Evolutionary conservation across 1,140 invertebrate species (phyloP).

Genomic region (Drosophila parvula): DNA sequence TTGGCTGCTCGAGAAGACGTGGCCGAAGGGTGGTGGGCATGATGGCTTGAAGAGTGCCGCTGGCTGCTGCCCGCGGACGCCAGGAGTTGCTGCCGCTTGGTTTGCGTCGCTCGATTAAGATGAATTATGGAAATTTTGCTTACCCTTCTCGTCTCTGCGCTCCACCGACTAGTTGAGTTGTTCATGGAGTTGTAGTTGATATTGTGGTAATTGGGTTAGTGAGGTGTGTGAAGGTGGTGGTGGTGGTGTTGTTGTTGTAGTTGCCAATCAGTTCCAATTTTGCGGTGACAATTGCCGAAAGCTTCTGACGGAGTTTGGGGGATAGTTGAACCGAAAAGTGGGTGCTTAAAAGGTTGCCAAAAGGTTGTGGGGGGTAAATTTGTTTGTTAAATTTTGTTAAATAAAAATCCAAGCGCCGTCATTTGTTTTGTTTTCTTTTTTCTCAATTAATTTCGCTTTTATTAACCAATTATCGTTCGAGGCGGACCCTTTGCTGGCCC

Average conservation of each 20-base stretch:
- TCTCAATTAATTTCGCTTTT: slow-evolving; percentile 73
- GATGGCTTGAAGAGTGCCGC: slow-evolving; percentile 22
- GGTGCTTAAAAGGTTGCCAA: slow-evolving; percentile 46
- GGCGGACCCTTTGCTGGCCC: slow-evolving; percentile 38
- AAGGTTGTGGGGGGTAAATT: slow-evolving; percentile 5
- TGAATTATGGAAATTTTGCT: slow-evolving; percentile 44
- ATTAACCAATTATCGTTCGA: slow-evolving; percentile 77
- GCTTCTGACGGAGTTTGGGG: slow-evolving; percentile 43
- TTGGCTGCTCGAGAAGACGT: slow-evolving; percentile 40
- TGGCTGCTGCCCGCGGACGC: slow-evolving; percentile 18
- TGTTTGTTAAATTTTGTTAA: slow-evolving; percentile 60
- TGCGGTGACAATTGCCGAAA: slow-evolving; percentile 52
- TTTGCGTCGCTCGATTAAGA: slow-evolving; percentile 38
- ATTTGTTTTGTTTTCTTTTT: slow-evolving; percentile 56
- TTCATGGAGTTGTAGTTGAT: slow-evolving; percentile 4
- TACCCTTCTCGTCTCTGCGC: slow-evolving; percentile 51
- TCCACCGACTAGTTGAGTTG: slow-evolving; percentile 40
- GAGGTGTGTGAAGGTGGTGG: slow-evolving; percentile 45
- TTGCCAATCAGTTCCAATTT: slow-evolving; percentile 64
- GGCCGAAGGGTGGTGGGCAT: slow-evolving; percentile 28
- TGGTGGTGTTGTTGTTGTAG: slow-evolving; percentile 36
- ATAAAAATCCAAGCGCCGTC: slow-evolving; percentile 68
- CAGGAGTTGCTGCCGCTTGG: slow-evolving; percentile 33
- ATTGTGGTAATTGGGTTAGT: slow-evolving; percentile 32
- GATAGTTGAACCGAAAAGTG: slow-evolving; percentile 35